Evolutionary conservation across 2,888 invertebrate species (phyloP).

Genomic region (Diogma glabrata): DNA sequence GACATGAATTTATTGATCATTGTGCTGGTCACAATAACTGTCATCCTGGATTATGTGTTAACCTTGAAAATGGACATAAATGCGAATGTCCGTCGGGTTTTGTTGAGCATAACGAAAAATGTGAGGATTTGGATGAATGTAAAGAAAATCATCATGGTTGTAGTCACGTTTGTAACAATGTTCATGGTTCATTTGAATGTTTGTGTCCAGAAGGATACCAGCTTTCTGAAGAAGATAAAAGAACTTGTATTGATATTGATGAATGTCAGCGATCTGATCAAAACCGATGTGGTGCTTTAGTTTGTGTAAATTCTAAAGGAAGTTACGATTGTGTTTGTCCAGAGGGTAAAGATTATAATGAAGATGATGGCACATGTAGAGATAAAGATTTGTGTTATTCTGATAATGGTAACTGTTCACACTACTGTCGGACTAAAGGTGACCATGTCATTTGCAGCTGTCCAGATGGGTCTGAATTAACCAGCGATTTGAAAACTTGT

Average conservation of each 20-base stretch:
- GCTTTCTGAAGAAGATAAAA: slow-evolving; percentile 18
- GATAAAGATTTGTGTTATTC: slow-evolving; percentile 38
- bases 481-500: slow-evolving; percentile 36
- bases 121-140: slow-evolving; percentile 42
- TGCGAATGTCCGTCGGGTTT: slow-evolving; percentile 38
- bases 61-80: slow-evolving; percentile 39
- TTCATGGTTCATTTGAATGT: slow-evolving; percentile 40
- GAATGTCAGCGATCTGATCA: slow-evolving; percentile 35
- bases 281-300: slow-evolving; percentile 24
- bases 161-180: slow-evolving; percentile 43
- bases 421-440: slow-evolving; percentile 41
- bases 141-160: slow-evolving; percentile 36
- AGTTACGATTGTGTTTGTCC: slow-evolving; percentile 44
- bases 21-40: slow-evolving; percentile 26
- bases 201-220: slow-evolving; percentile 37
- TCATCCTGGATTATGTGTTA: slow-evolving; percentile 30
- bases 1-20: slow-evolving; percentile 18
- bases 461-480: slow-evolving; percentile 34
- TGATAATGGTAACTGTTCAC: slow-evolving; percentile 43
- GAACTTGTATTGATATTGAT: slow-evolving; percentile 37
- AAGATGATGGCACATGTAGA: slow-evolving; percentile 26
- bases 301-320: slow-evolving; percentile 39
- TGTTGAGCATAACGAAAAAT: slow-evolving; percentile 22
- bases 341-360: slow-evolving; percentile 32
- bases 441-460: slow-evolving; percentile 37